Evolutionary conservation across 1,140 invertebrate genomes (phyloP).

Genomic region (Ostrea denselamellosa): DNA sequence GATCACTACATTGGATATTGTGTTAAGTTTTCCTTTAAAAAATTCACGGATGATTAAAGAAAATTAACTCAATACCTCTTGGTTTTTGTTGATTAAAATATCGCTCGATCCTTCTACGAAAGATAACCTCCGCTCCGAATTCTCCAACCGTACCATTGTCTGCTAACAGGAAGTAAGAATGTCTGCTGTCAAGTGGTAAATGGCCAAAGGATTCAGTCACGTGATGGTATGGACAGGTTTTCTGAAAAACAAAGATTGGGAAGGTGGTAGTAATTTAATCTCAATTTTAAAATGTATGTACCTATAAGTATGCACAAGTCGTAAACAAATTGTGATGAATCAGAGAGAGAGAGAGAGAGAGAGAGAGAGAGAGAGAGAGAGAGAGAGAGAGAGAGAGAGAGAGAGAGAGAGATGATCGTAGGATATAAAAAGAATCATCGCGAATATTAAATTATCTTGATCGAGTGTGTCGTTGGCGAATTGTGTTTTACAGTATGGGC

Average conservation of each 20-base stretch:
- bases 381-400: no score
- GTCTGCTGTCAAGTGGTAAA: slow-evolving; percentile 90
- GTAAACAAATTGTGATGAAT: no score
- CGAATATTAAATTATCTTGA: slow-evolving; percentile 64
- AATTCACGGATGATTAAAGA: not conserved
- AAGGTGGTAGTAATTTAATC: no score
- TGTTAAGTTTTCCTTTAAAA: no score
- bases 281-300: no score
- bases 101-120: slow-evolving; percentile 94
- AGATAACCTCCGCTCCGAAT: slow-evolving; percentile 94
- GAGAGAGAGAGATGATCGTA: no score
- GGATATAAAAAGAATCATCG: not conserved
- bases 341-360: no score
- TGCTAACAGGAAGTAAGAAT: slow-evolving; percentile 97
- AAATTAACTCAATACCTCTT: not conserved
- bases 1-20: no score
- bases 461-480: slow-evolving; percentile 67
- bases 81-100: slow-evolving; percentile 82
- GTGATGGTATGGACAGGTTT: not conserved
- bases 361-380: no score
- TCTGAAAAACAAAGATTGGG: not conserved
- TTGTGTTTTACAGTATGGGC: not conserved
- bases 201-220: not conserved
- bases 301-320: no score
- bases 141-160: slow-evolving; percentile 97